phyloP scores from a whole-genome alignment of 2,113 vertebrate species.

The Paraplagusia blochii region DNA sequence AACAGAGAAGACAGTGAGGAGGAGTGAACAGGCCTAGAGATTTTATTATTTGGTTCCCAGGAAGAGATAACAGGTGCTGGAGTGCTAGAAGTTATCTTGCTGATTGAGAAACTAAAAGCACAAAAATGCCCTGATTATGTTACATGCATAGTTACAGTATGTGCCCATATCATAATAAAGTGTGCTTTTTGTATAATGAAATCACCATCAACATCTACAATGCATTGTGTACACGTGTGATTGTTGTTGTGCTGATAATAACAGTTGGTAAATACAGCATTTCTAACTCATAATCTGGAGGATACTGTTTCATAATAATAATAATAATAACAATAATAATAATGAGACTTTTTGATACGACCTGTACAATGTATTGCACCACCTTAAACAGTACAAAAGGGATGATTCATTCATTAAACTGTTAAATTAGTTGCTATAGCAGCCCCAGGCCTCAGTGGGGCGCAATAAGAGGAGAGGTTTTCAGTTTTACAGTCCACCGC shows the following conservation, averaged over 20 bases:
- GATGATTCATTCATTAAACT: constrained; percentile 34
- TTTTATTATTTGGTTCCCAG: constrained; percentile 74
- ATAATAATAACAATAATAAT: constrained; percentile 43
- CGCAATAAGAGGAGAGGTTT: constrained; percentile 29
- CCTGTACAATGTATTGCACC: constrained; percentile 65
- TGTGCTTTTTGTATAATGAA: constrained; percentile 63
- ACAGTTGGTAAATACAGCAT: constrained; percentile 60
- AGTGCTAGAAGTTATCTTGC: constrained; percentile 64
- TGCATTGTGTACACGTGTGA: constrained; percentile 52
- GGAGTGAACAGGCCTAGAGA: constrained; percentile 54
- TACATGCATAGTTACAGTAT: constrained; percentile 81
- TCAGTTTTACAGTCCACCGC: constrained; percentile 26
- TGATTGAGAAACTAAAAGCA: constrained; percentile 72
- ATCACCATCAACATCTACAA: constrained; percentile 58
- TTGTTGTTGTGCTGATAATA: constrained; percentile 63
- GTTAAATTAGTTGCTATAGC: constrained; percentile 20
- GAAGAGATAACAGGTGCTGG: constrained; percentile 65
- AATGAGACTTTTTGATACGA: constrained; percentile 47
- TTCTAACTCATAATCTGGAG: constrained; percentile 61
- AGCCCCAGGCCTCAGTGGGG: constrained; percentile 48
- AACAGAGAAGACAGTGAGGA: background rate
- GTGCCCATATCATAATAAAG: constrained; percentile 66
- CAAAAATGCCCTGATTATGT: constrained; percentile 73
- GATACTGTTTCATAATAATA: constrained; percentile 55
- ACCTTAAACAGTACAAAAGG: constrained; percentile 48